Evolutionary conservation across 2,113 vertebrate genomes (phyloP), one percentile per base, ranked within the genome.

Genomic region (Aphyosemion australe): DNA sequence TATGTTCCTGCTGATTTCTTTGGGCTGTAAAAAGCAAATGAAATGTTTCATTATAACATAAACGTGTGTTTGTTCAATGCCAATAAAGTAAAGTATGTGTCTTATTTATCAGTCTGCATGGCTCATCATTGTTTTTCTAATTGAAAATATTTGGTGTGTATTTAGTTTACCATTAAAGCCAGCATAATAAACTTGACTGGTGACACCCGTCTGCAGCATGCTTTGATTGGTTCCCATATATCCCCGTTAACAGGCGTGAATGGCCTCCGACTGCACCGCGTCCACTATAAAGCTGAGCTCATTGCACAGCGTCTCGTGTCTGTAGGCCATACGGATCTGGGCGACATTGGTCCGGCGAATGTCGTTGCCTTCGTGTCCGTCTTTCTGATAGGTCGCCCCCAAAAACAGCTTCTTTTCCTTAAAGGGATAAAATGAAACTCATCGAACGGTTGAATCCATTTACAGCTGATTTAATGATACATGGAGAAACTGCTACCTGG

Each of bases 261-360:
- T 82, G 66, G 89, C 89, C 43, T 94, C 92, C 12, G 94, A 93
- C 84, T 93, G 95, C 88, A 95, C 93, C 20, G 94, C 95, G 16
- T 97, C 96, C 1, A 94, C 93, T 50, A 98, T 87, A 85, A 97
- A 96, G 72, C 95, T 96, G 6, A 98, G 94, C 86, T 98, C 96
- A 37, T 96, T 97, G 82, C 95, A 96, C 67, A 96, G 86, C 0
- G 94, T 98, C 87, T 98, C 96, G 0, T 96, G 92, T 81, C 96
- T 93, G 90, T 95, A 97, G 52, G 94, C 95, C 94, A 96, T 95
- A 63, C 96, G 94, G 82, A 98, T 97, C 91, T 98, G 96, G 18
- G 96, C 95, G 0, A 98, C 96, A 0, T 98, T 98, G 59, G 95
- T 97, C 83, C 94, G 94, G 59, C 92, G 93, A 82, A 98, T 97